Base-by-base conservation (phyloP, 2,888 invertebrate genomes). In the Antheraea yamamai region DNA sequence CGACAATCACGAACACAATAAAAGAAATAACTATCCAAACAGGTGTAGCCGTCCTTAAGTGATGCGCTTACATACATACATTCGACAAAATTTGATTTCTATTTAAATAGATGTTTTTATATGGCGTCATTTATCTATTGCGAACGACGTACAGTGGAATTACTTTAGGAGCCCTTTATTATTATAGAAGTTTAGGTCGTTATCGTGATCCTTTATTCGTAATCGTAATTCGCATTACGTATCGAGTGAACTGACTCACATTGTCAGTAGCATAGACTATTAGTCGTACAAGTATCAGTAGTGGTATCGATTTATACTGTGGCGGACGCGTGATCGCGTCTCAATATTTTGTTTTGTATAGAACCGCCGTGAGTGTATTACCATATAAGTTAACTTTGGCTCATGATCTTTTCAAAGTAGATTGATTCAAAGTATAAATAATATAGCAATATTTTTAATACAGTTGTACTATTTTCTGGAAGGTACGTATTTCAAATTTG, bases 161-260 rank as follows among this genome's bases (percentile, higher is more conserved):
- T 66, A 30, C 6, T 30, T 66, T 26, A 30, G 30, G 16, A 16
- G 64, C 4, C 16, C 16, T 61, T 23, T n/a, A 30, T 66, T 66
- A 2, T 14, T 16, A 18, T 66, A 1, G 23, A 6, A 16, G 64
- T 66, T 61, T 8, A 14, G 26, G 4, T 16, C 64, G 64, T 66
- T 66, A 66, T 66, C 64, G 4, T 66, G 64, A 66, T 66, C 64
- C 20, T 30, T 14, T 26, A 26, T 30, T 26, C 30, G 64, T 66
- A 66, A 66, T 66, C 64, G 30, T 66, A 66, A 66, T 66, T 66
- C 26, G 30, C 26, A 66, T 66, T 66, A 26, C 64, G 30, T 30
- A 66, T 66, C 30, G 16, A 66, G 14, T 26, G 64, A 16, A 66
- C 64, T 26, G 30, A 30, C 64, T 66, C 16, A 66, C 12, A 16